These are phyloP conservation scores for Coleophora deauratella DNA, from an alignment of 2,888 invertebrate species.

Conservation along the genomic window DNA sequence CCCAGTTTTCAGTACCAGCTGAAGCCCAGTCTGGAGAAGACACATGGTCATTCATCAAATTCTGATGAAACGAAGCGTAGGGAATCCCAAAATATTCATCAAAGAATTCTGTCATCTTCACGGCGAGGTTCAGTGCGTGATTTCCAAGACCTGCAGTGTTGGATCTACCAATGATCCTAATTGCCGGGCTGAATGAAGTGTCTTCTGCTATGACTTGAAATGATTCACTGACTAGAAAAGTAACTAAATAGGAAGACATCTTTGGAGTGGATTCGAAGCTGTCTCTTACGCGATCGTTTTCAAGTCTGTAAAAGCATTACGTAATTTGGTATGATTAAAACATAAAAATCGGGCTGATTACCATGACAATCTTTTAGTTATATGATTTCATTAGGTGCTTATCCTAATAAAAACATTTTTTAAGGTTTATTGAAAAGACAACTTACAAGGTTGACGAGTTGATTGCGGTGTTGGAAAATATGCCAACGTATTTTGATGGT, in stretches of 20 bases:
- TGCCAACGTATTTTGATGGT: conserved; percentile 54
- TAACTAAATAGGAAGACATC: conserved; percentile 91
- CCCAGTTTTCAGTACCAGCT: conserved; percentile 67
- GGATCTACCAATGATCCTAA: conserved; percentile 60
- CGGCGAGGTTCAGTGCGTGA: conserved; percentile 43
- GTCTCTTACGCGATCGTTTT: conserved; percentile 28
- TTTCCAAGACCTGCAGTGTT: conserved; percentile 47
- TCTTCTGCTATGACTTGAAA: conserved; percentile 54
- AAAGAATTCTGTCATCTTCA: conserved; percentile 50
- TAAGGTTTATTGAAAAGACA: too few relatives aligned
- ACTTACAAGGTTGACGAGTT: conserved; percentile 32
- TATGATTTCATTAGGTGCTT: too few relatives aligned
- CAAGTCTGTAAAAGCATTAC: conserved; percentile 25
- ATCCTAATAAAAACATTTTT: too few relatives aligned
- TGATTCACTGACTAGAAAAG: conserved; percentile 80
- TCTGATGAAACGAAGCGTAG: conserved; percentile 41
- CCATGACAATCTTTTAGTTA: too few relatives aligned
- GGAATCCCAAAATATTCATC: conserved; percentile 54
- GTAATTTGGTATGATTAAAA: background rate
- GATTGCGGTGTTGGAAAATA: conserved; percentile 77
- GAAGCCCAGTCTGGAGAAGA: conserved; percentile 67
- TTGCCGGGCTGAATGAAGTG: conserved; percentile 37
- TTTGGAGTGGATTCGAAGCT: conserved; percentile 70
- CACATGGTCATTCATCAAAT: conserved; percentile 55
- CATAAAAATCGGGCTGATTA: too few relatives aligned